Percentiles rank a stretch among this genome's conserved stretches.
These are phyloP conservation scores for Aradophagus sp. DNA, from an alignment of 1,140 invertebrate species.

Conservation along the genomic window DNA sequence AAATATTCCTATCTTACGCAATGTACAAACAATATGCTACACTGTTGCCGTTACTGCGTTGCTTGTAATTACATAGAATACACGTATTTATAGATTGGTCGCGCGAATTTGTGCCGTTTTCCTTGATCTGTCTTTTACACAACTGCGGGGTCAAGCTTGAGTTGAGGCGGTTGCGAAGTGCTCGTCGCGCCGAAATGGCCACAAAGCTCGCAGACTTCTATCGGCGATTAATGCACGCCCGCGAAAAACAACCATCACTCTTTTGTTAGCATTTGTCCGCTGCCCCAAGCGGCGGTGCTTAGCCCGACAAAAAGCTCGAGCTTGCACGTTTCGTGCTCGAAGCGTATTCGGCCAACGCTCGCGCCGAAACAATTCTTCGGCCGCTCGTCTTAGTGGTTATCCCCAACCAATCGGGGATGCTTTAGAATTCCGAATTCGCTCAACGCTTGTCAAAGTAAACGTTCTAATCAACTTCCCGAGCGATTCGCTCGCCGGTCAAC, in stretches of 20 bases:
- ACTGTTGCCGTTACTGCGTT: conserved; percentile 42
- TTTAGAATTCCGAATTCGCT: conserved; percentile 8
- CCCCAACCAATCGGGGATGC: too few relatives aligned
- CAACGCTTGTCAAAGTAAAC: conserved; percentile 12
- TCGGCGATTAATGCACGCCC: conserved; percentile 10
- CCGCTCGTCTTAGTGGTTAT: too few relatives aligned
- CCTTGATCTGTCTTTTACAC: conserved; percentile 27
- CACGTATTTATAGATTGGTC: conserved; percentile 58
- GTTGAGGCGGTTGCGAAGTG: conserved; percentile 31
- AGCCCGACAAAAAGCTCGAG: neutral
- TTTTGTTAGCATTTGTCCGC: conserved; percentile 9
- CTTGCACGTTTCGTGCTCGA: conserved; percentile 7
- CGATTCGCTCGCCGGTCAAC: too few relatives aligned
- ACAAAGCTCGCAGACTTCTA: conserved; percentile 17
- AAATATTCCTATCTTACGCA: too few relatives aligned
- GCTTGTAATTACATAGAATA: conserved; percentile 56
- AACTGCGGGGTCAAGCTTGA: conserved; percentile 46
- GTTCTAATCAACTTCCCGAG: conserved; percentile 5
- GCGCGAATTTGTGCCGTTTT: conserved; percentile 28
- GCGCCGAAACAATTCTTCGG: conserved; percentile 3
- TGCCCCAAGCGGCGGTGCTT: conserved; percentile 7
- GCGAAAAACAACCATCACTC: conserved; percentile 11
- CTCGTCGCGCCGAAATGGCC: conserved; percentile 22
- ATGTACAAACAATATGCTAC: conserved; percentile 64
- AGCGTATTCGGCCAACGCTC: conserved; percentile 18